Percentiles rank a stretch among this genome's conserved stretches.
phyloP scores from a whole-genome alignment of 2,888 invertebrate genomes.

The Lasioglossum oenotherae region DNA sequence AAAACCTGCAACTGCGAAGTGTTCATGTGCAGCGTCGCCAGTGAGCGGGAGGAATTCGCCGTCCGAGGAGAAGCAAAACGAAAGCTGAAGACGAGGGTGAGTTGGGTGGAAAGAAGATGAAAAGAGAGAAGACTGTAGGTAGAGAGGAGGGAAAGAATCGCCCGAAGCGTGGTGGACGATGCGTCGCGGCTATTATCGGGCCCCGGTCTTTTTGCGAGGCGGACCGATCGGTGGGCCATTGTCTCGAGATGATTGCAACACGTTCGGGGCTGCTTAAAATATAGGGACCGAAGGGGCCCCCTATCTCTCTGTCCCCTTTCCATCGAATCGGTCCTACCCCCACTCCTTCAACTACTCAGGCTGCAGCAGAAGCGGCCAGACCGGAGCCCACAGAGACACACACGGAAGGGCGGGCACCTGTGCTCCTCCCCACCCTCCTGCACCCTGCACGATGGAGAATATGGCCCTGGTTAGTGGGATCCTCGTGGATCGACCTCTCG shows the following conservation, averaged over 20 bases:
- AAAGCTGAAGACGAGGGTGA: neutral
- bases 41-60: conserved; percentile 55
- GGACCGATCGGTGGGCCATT: conserved; percentile 81
- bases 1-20: neutral
- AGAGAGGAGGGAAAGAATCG: conserved; percentile 38
- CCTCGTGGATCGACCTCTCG: conserved; percentile 41
- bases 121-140: conserved; percentile 2
- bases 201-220: conserved; percentile 79
- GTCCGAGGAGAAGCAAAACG: conserved; percentile 52
- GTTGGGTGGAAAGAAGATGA: conserved; percentile 20
- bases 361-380: conserved; percentile 65
- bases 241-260: conserved; percentile 84
- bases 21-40: conserved; percentile 20
- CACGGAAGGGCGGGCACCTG: conserved; percentile 66
- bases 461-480: conserved; percentile 69
- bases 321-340: conserved; percentile 60
- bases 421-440: conserved; percentile 25
- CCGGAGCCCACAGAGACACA: conserved; percentile 65
- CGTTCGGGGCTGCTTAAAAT: conserved; percentile 83
- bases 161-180: conserved; percentile 72
- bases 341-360: conserved; percentile 35
- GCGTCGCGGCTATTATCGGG: conserved; percentile 82
- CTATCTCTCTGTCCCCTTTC: conserved; percentile 67
- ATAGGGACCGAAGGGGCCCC: conserved; percentile 74
- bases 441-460: conserved; percentile 47